These are phyloP conservation scores for Pollenia angustigena DNA, from an alignment of 2,888 invertebrate genomes.

Conservation along the genomic window DNA sequence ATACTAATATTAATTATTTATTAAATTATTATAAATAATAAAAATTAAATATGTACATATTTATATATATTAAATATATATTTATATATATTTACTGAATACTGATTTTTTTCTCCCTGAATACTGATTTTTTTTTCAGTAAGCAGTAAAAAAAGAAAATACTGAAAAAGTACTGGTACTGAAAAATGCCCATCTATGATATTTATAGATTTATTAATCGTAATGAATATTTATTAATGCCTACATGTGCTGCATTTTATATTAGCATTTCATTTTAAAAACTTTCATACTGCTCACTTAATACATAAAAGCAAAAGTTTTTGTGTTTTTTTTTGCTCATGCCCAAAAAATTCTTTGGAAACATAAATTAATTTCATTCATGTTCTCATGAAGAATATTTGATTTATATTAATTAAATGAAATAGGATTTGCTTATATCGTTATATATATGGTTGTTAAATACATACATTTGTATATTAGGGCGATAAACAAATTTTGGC, in stretches of 20 bases:
- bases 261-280: conserved; percentile 25
- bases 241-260: background rate
- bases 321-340: background rate
- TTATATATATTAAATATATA: too few species aligned
- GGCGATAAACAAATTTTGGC: too few species aligned
- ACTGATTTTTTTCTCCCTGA: too few species aligned
- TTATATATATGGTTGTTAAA: background rate
- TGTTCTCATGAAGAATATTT: background rate
- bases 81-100: too few species aligned
- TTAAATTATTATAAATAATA: too few species aligned
- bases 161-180: too few species aligned
- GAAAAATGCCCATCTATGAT: too few species aligned
- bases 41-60: too few species aligned
- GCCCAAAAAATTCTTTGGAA: background rate
- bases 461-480: background rate
- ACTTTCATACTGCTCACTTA: background rate
- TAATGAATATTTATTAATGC: conserved; percentile 22
- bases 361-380: conserved; percentile 26
- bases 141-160: too few species aligned
- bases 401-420: conserved; percentile 29
- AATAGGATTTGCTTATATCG: background rate
- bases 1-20: too few species aligned
- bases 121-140: too few species aligned
- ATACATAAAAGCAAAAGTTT: background rate
- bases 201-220: conserved; percentile 18